Evolutionary conservation across 2,888 invertebrate genomes (phyloP).

Genomic region (Hirtodrosophila trivittata): DNA sequence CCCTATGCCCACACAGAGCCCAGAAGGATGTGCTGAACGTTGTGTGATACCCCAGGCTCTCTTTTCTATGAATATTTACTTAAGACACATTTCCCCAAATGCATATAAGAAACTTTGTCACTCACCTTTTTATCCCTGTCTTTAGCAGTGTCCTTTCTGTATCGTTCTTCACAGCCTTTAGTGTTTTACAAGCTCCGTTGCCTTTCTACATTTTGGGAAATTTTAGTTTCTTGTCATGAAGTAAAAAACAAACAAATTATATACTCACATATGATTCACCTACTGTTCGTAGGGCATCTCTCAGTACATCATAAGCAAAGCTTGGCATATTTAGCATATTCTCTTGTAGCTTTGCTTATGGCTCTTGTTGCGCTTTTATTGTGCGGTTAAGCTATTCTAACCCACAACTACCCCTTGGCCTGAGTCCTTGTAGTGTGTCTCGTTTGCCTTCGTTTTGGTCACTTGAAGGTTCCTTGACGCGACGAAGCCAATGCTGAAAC

Average conservation of each 20-base stretch:
- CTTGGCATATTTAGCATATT: conserved; percentile 42
- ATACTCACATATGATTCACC: background rate
- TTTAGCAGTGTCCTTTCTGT: too few relatives aligned
- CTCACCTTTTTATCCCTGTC: too few relatives aligned
- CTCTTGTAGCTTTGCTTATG: conserved; percentile 40
- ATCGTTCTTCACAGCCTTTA: too few relatives aligned
- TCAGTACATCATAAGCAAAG: background rate
- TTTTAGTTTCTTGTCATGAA: background rate
- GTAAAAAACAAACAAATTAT: too few relatives aligned
- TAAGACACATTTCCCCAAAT: too few relatives aligned
- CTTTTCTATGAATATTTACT: too few relatives aligned
- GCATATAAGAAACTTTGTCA: too few relatives aligned
- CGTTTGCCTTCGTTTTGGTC: conserved; percentile 20
- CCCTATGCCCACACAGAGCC: too few relatives aligned
- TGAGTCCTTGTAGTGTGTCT: background rate
- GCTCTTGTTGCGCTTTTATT: conserved; percentile 74
- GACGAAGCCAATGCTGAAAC: conserved; percentile 38
- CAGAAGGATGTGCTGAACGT: too few relatives aligned
- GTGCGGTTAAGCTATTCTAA: conserved; percentile 56
- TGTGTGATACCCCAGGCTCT: too few relatives aligned
- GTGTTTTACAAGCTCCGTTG: background rate
- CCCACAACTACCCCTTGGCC: conserved; percentile 16
- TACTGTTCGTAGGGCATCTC: conserved; percentile 25
- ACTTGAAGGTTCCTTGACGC: conserved; percentile 75
- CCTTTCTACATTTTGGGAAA: background rate